phyloP scores from a whole-genome alignment of 2,113 vertebrate species.

The Xyliphius kryptos region DNA sequence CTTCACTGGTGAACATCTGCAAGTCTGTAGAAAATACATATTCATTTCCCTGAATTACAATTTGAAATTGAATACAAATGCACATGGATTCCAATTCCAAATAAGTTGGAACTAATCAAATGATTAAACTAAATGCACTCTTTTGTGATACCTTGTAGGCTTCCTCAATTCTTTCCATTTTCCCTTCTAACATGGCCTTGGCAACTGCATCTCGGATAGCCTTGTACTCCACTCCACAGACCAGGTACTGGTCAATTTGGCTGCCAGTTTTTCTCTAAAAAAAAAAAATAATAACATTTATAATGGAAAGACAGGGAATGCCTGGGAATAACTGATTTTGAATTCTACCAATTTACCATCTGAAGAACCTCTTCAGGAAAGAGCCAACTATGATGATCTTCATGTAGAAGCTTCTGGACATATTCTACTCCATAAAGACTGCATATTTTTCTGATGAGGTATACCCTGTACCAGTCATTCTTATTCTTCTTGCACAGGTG shows the following conservation, averaged over 20 bases:
- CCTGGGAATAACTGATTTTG: no score
- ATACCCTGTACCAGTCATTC: constrained; percentile 82
- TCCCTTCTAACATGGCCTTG: constrained; percentile 61
- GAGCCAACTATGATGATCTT: constrained; percentile 64
- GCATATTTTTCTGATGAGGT: constrained; percentile 75
- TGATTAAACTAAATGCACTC: no score
- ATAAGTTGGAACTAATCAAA: no score
- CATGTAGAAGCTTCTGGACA: constrained; percentile 64
- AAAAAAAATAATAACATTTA: background rate
- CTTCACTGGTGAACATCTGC: constrained; percentile 31
- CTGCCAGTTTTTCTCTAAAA: constrained; percentile 44
- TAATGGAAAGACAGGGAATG: no score
- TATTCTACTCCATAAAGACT: constrained; percentile 73
- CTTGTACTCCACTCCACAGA: constrained; percentile 70
- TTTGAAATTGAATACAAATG: no score
- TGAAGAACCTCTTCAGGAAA: constrained; percentile 70
- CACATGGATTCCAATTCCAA: no score
- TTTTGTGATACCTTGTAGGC: constrained; percentile 72
- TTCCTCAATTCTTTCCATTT: constrained; percentile 46
- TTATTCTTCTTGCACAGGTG: constrained; percentile 53
- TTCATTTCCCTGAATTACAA: no score
- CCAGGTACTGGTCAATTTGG: constrained; percentile 75
- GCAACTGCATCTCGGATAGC: constrained; percentile 71
- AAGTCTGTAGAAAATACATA: constrained; percentile 62
- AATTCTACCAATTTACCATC: no score